Percentiles rank a stretch among this genome's conserved stretches.
Evolutionary conservation across 2,113 vertebrate species (phyloP).

Genomic region (Raja brachyura): DNA sequence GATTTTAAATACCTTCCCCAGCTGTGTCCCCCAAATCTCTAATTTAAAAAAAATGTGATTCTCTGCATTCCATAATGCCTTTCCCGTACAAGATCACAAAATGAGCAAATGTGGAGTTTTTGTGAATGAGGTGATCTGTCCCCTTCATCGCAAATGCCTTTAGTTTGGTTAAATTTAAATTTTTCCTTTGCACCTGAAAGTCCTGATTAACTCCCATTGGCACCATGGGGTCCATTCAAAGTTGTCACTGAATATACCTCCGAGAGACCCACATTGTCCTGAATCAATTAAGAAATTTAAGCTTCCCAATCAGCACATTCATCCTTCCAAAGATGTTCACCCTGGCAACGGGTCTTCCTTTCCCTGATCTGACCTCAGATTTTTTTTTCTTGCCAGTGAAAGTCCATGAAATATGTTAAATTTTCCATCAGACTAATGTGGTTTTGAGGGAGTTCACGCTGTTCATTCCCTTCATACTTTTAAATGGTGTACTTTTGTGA

Average conservation of each 20-base stretch:
- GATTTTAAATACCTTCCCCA: neutral
- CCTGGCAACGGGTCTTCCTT: neutral
- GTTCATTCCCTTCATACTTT: neutral
- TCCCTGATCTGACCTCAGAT: neutral
- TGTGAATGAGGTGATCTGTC: neutral
- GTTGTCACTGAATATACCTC: neutral
- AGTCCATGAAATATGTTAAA: neutral
- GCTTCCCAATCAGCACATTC: neutral
- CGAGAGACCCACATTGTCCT: neutral
- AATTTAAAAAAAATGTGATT: neutral
- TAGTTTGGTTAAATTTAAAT: conserved; percentile 3
- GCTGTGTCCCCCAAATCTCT: neutral
- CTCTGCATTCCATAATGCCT: neutral
- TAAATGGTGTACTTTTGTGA: neutral
- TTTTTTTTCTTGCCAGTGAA: neutral
- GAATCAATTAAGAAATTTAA: neutral
- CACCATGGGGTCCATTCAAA: neutral
- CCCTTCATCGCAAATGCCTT: neutral
- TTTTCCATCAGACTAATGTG: neutral
- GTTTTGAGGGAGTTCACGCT: neutral
- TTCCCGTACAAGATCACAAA: conserved; percentile 4
- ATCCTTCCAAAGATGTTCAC: neutral
- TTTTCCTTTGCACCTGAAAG: neutral
- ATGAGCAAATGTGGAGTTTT: neutral
- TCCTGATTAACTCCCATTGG: neutral